These are phyloP conservation scores for Columba guinea DNA, from an alignment of 2,797 vertebrate species.

Conservation along the genomic window DNA sequence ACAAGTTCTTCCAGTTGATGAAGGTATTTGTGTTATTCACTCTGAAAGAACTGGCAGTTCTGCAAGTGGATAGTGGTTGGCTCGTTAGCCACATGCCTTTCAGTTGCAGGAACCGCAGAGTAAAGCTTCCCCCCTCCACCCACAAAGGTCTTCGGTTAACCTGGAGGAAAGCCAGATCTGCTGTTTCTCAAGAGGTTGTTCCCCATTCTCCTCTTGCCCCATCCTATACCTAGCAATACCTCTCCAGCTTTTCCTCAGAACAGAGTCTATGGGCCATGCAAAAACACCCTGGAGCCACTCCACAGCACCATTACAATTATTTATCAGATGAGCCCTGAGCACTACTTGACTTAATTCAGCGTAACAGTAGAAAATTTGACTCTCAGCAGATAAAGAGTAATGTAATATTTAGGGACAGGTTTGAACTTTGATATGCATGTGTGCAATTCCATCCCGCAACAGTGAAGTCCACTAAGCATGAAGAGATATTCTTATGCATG, in stretches of 20 bases:
- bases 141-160: not conserved
- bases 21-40: not conserved
- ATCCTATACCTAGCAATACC: not conserved
- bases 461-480: not conserved
- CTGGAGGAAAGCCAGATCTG: not conserved
- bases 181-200: not conserved
- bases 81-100: not conserved
- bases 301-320: not conserved
- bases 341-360: not conserved
- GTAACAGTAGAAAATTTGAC: not conserved
- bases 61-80: not conserved
- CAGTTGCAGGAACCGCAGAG: not conserved
- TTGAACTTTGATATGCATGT: not conserved
- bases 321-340: conserved; percentile 31
- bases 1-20: not conserved
- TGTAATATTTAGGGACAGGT: not conserved
- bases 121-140: not conserved
- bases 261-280: not conserved
- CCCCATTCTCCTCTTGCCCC: not conserved
- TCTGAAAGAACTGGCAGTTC: conserved; percentile 21
- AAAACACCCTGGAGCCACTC: not conserved
- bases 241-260: not conserved
- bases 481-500: not conserved
- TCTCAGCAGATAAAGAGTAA: not conserved
- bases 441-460: not conserved